phyloP scores from a whole-genome alignment of 1,140 invertebrate genomes.

The Drosophila melanica region DNA sequence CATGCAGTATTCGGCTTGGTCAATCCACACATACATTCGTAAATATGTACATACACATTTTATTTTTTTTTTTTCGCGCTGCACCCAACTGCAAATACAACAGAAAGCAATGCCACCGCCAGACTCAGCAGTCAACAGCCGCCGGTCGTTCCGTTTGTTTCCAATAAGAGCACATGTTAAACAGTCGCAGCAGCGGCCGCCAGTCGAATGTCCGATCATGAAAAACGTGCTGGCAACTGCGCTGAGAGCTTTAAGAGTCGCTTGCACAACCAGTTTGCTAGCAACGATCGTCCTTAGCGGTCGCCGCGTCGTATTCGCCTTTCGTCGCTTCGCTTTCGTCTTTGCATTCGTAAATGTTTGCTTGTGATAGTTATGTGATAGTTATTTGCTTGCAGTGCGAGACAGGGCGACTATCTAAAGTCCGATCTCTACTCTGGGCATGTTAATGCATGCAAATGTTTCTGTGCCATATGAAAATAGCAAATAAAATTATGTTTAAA shows the following conservation, averaged over 20 bases:
- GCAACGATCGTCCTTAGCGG: slow-evolving; percentile 72
- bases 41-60: background rate
- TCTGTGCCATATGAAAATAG: background rate
- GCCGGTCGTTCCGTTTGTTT: slow-evolving; percentile 6
- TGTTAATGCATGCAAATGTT: background rate
- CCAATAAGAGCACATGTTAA: slow-evolving; percentile 47
- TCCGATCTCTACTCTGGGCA: background rate
- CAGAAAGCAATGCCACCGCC: slow-evolving; percentile 14
- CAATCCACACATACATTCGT: too few relatives aligned
- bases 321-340: background rate
- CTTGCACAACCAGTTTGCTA: slow-evolving; percentile 70
- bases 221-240: slow-evolving; percentile 13
- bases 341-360: slow-evolving; percentile 17
- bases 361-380: slow-evolving; percentile 38
- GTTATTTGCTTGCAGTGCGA: background rate
- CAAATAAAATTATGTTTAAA: background rate
- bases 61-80: slow-evolving; percentile 36
- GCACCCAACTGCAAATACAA: slow-evolving; percentile 68
- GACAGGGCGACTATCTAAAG: background rate
- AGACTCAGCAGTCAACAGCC: slow-evolving; percentile 18
- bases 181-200: slow-evolving; percentile 13
- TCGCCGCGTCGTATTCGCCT: background rate
- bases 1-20: slow-evolving; percentile 8
- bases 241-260: slow-evolving; percentile 31
- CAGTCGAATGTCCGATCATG: background rate